phyloP scores from a whole-genome alignment of 2,113 vertebrate genomes.

The Varanus salvator region DNA sequence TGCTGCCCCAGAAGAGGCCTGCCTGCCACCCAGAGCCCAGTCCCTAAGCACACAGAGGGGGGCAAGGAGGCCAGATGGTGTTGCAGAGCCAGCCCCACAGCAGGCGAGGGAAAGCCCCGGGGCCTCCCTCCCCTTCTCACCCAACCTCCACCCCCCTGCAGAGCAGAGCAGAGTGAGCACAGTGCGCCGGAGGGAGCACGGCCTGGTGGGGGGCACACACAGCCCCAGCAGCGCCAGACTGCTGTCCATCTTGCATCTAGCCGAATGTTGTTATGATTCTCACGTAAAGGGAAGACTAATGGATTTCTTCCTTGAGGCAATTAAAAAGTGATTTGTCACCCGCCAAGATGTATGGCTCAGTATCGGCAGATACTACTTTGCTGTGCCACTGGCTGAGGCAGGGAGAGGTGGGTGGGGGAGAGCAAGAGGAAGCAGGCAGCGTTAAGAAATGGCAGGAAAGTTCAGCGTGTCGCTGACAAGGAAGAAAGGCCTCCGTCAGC shows the following conservation, averaged over 20 bases:
- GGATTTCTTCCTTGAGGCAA: slow-evolving; percentile 90
- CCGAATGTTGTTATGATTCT: slow-evolving; percentile 80
- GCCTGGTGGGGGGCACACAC: neutral
- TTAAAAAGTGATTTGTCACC: slow-evolving; percentile 94
- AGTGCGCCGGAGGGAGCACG: too few species aligned
- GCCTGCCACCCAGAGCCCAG: neutral
- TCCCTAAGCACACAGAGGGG: neutral
- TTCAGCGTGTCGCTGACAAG: neutral
- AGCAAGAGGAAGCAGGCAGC: too few species aligned
- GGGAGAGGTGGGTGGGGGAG: neutral
- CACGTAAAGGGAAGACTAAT: slow-evolving; percentile 84
- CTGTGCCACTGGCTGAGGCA: neutral
- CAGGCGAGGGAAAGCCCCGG: too few species aligned
- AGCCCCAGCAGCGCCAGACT: neutral
- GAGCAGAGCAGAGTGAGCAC: too few species aligned
- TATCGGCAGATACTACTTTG: slow-evolving; percentile 60
- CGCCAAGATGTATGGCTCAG: slow-evolving; percentile 75
- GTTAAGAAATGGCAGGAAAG: neutral
- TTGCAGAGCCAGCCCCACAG: too few species aligned
- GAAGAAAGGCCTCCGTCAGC: fast-evolving
- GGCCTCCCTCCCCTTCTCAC: too few species aligned
- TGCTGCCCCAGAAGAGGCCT: neutral
- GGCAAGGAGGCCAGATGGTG: too few species aligned
- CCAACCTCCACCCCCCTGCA: too few species aligned
- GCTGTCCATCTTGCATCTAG: slow-evolving; percentile 23